These are phyloP conservation scores for Baryphthengus martii DNA, from an alignment of 2,113 vertebrate species.

Conservation along the genomic window DNA sequence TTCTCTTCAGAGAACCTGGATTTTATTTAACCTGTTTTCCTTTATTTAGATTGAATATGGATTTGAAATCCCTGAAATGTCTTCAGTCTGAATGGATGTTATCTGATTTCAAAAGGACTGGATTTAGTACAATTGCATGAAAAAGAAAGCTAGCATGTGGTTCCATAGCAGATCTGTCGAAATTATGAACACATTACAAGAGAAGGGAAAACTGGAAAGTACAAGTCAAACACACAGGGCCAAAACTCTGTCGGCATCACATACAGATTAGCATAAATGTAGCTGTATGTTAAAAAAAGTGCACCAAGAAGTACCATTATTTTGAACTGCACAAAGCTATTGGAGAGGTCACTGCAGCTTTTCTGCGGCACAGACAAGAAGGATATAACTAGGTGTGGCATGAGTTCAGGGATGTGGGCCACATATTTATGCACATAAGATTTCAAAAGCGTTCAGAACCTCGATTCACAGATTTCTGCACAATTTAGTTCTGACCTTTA, in stretches of 20 bases:
- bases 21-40: constrained; percentile 36
- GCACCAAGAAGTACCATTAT: not conserved
- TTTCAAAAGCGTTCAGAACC: not conserved
- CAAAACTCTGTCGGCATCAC: not conserved
- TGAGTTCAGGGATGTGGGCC: constrained; percentile 11
- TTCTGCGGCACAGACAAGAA: not conserved
- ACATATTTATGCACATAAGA: not conserved
- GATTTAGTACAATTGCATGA: not conserved
- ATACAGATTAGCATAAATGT: not conserved
- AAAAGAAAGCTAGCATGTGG: constrained; percentile 34
- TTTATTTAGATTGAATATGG: not conserved
- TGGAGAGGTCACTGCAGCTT: not conserved
- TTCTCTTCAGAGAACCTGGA: constrained; percentile 7
- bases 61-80: constrained; percentile 21
- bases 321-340: not conserved
- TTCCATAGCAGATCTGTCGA: constrained; percentile 17
- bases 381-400: not conserved
- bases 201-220: constrained; percentile 34
- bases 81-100: constrained; percentile 10
- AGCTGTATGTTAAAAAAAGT: not conserved
- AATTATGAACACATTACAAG: constrained; percentile 30
- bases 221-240: not conserved
- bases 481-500: not conserved
- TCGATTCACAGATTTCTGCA: not conserved
- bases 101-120: constrained; percentile 20